phyloP scores from a whole-genome alignment of 2,113 vertebrate species.

The Corythornis vintsioides region DNA sequence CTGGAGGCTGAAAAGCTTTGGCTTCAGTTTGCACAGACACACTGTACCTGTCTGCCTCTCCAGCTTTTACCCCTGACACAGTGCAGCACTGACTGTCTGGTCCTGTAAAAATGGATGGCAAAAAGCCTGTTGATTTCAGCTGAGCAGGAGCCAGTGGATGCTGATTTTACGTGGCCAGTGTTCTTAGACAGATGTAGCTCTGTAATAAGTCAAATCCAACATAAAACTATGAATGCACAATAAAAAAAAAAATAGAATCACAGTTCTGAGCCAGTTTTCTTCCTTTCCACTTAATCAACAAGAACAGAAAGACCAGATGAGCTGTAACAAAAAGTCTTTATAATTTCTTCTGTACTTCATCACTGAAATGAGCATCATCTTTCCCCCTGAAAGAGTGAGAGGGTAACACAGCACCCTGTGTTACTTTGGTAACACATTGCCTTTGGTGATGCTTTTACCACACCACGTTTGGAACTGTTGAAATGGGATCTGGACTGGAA shows the following conservation, averaged over 20 bases:
- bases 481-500: neutral
- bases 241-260: neutral
- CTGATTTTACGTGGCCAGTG: slow-evolving; percentile 14
- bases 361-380: neutral
- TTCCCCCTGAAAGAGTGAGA: neutral
- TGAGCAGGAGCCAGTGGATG: neutral
- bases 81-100: neutral
- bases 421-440: neutral
- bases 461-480: neutral
- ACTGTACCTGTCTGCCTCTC: neutral
- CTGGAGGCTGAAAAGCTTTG: neutral
- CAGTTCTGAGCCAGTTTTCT: neutral
- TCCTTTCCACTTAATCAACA: neutral
- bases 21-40: neutral
- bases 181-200: slow-evolving; percentile 22
- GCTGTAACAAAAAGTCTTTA: neutral
- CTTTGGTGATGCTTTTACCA: neutral
- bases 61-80: neutral
- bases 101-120: neutral
- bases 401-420: neutral
- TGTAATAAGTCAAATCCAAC: neutral
- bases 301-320: neutral
- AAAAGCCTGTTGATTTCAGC: neutral
- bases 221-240: neutral
- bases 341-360: neutral